A percentile compares a stretch with the other conserved stretches of the same genome.
These are phyloP conservation scores for Cichlasoma orientale DNA, from an alignment of 2,797 vertebrate genomes.

Conservation along the genomic window DNA sequence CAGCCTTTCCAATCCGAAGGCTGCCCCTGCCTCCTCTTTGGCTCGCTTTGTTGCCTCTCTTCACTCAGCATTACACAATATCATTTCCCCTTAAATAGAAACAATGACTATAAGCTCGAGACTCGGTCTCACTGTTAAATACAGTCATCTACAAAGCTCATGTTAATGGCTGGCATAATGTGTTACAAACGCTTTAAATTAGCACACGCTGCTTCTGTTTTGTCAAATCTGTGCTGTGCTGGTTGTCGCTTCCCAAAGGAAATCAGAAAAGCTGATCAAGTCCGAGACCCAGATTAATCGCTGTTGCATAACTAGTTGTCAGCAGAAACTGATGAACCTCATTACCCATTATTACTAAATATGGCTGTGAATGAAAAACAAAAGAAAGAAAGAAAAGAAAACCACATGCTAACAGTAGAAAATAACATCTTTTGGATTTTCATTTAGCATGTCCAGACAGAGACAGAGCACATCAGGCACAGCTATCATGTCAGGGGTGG, in stretches of 20 bases:
- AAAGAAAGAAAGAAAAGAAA: not conserved
- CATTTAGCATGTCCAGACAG: not conserved
- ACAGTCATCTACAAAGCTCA: not conserved
- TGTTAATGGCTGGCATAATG: not conserved
- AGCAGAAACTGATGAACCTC: slow-evolving; percentile 42
- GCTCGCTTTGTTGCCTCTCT: not conserved
- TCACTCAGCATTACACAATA: slow-evolving; percentile 5
- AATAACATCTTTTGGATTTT: slow-evolving; percentile 23
- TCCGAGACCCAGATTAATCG: slow-evolving; percentile 35
- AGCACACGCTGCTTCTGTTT: slow-evolving; percentile 4
- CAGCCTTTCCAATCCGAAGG: not conserved
- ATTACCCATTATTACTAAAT: slow-evolving; percentile 20
- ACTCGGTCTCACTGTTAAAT: not conserved
- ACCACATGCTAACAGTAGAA: not conserved
- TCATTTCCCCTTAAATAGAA: not conserved
- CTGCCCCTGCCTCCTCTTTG: not conserved
- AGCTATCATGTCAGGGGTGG: slow-evolving; percentile 13
- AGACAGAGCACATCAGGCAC: slow-evolving; percentile 28
- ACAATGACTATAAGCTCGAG: not conserved
- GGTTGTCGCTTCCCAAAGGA: slow-evolving; percentile 10
- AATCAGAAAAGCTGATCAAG: slow-evolving; percentile 60
- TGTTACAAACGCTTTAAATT: slow-evolving; percentile 17
- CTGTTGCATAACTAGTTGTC: slow-evolving; percentile 68
- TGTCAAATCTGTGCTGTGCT: slow-evolving; percentile 10
- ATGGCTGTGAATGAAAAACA: not conserved